Evolutionary conservation across 1,140 invertebrate species (phyloP).

Genomic region (Eriosoma lanigerum): DNA sequence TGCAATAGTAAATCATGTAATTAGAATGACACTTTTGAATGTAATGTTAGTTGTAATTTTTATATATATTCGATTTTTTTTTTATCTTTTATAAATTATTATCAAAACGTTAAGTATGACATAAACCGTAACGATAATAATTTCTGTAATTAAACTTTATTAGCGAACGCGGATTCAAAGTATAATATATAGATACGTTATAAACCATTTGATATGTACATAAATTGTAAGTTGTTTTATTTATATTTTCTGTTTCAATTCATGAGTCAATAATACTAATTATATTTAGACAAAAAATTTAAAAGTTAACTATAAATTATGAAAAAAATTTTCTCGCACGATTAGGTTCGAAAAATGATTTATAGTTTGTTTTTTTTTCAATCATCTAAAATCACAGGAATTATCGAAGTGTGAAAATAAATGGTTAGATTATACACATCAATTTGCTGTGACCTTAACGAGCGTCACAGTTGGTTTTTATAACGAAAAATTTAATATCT

Average conservation of each 20-base stretch:
- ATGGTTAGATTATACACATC: conserved; percentile 6
- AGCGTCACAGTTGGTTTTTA: conserved; percentile 14
- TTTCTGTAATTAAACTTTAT: not conserved
- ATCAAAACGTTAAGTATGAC: not conserved
- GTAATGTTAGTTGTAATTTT: too few species aligned
- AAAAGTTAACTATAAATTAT: not conserved
- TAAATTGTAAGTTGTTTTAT: too few species aligned
- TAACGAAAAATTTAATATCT: not conserved
- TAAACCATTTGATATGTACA: too few species aligned
- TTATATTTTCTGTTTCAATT: too few species aligned
- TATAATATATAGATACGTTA: too few species aligned
- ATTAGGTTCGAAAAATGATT: conserved; percentile 25
- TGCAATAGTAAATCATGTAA: too few species aligned
- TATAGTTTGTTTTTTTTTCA: conserved; percentile 19
- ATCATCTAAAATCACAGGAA: not conserved
- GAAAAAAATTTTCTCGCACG: conserved; percentile 11
- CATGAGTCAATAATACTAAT: too few species aligned
- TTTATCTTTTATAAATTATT: too few species aligned
- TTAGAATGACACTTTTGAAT: too few species aligned
- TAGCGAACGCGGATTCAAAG: too few species aligned
- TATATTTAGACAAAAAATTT: too few species aligned
- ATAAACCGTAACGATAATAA: not conserved
- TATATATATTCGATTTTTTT: too few species aligned
- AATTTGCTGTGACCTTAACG: conserved; percentile 10
- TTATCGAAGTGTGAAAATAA: conserved; percentile 27